A percentile compares a stretch with the other conserved stretches of the same genome.
These are phyloP conservation scores for Hartigia nigra DNA, from an alignment of 2,888 invertebrate species.

Conservation along the genomic window DNA sequence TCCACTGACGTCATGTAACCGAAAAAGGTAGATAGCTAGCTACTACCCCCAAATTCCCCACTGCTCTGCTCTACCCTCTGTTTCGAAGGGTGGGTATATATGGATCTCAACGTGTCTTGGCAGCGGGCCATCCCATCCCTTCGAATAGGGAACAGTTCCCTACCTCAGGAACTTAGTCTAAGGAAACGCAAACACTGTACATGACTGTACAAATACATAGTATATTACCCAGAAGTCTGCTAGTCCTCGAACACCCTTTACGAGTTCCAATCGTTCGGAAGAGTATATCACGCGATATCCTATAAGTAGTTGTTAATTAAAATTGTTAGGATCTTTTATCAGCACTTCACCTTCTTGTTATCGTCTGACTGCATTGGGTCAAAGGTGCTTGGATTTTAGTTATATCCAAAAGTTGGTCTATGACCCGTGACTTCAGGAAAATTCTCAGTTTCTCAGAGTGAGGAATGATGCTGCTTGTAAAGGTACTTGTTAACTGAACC, in stretches of 20 bases:
- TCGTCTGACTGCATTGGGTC: not conserved
- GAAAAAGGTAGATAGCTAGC: not conserved
- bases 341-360: not conserved
- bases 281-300: not conserved
- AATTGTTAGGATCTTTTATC: not conserved
- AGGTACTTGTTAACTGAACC: not conserved
- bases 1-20: not conserved
- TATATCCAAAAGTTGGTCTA: not conserved
- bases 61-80: not conserved
- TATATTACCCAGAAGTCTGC: not conserved
- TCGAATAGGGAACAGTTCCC: not conserved
- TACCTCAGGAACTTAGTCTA: not conserved
- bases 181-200: conserved; percentile 2
- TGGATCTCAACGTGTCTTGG: conserved; percentile 17
- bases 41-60: not conserved
- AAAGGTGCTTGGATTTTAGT: not conserved
- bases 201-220: not conserved
- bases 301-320: not conserved
- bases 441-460: not conserved
- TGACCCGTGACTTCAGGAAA: not conserved
- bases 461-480: not conserved
- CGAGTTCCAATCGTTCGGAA: not conserved
- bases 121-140: conserved; percentile 14
- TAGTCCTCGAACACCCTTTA: not conserved
- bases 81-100: not conserved